Evolutionary conservation across 2,113 vertebrate genomes (phyloP), one percentile per base, ranked within the genome.

Genomic region (Elephantulus edwardii): DNA sequence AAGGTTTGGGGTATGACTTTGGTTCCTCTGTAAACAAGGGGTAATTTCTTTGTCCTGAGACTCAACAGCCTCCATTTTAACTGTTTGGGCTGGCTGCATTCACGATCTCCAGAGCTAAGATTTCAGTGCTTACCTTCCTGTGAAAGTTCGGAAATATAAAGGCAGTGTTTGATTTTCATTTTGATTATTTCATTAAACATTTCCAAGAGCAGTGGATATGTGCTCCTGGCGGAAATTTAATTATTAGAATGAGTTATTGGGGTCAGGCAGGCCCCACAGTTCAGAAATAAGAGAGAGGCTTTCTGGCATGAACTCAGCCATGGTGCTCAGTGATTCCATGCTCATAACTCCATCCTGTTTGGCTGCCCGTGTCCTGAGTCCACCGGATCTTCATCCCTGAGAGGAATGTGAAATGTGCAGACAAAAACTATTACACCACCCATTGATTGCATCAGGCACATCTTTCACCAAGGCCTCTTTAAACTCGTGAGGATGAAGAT

Each of bases 161-260:
- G 89, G 62, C 80, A 84, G 70, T 78, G 71, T 83, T 94, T 90
- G 38, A 75, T 58, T 93, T 95, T 90, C 74, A 93, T 87, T 86
- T 78, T 72, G 40, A 17, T 70, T 30, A 26, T 68, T 78, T 81
- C 58, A 44, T 22, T 26, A 40, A 58, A 60, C 38, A 42, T 66
- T 71, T 89, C 77, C 35, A 8, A 80, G 60, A 68, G 85, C 83
- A 40, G 48, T 75, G 68, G n/a, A 0, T 2, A 46, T 40, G 26
- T 11, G n/a, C 68, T 52, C 22, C 44, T 5, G 9, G 54, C 20
- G 6, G 62, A 56, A 78, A 72, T 50, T 56, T 40, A 77, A 90
- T 89, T 54, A 56, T 44, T 19, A 70, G 62, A 16, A 19, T 6
- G 33, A 28, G 24, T 20, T 50, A 8, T 5, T 35, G 16, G 62